Percentiles rank a stretch among this genome's conserved stretches.
phyloP scores from a whole-genome alignment of 2,888 invertebrate species.

The Electrophaes corylata region DNA sequence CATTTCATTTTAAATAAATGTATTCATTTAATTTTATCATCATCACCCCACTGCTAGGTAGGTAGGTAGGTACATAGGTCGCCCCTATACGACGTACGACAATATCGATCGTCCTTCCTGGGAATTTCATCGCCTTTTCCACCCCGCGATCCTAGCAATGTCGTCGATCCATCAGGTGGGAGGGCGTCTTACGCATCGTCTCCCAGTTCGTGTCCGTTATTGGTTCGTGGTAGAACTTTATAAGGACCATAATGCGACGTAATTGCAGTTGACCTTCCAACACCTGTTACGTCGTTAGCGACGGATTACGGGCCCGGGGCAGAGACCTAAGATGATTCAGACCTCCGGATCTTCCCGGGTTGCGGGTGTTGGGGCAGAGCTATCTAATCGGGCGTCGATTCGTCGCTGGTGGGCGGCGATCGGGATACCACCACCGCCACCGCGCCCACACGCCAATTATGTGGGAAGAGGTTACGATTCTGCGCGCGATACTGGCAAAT shows the following conservation, averaged over 20 bases:
- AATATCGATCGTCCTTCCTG: no score
- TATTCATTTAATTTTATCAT: no score
- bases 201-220: no score
- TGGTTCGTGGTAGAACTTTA: no score
- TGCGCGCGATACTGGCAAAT: conserved; percentile 67
- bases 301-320: conserved; percentile 49
- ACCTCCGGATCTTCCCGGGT: conserved; percentile 60
- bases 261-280: conserved; percentile 26
- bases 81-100: no score
- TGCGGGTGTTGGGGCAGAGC: conserved; percentile 65
- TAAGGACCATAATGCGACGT: neutral
- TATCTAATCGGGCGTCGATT: conserved; percentile 78
- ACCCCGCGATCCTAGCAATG: no score
- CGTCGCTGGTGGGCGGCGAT: conserved; percentile 80
- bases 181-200: no score
- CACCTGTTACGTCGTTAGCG: conserved; percentile 43
- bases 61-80: no score
- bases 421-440: conserved; percentile 72
- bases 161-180: no score
- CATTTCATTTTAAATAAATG: no score
- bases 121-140: no score
- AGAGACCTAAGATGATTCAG: conserved; percentile 53
- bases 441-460: conserved; percentile 83
- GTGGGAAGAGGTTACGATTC: conserved; percentile 82
- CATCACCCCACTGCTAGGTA: no score